Evolutionary conservation across 2,113 vertebrate genomes (phyloP), one percentile per base, ranked within the genome.

Genomic region (Actinemys pallida): DNA sequence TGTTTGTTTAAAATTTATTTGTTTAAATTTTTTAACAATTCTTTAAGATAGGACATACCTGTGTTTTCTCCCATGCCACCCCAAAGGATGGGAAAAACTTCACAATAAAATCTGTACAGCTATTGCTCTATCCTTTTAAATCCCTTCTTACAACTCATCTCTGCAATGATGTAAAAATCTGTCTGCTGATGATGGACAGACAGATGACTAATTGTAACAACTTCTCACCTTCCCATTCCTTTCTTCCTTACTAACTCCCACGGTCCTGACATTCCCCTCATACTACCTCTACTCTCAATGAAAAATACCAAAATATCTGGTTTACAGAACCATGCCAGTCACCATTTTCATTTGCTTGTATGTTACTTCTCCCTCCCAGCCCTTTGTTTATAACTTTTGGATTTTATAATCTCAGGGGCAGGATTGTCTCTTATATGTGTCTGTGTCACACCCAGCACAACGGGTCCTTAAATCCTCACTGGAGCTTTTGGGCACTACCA

Each of bases 31-130:
- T 85, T 85, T 31, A 62, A 45, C 82, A 62, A 22, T 49, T 45
- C 25, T 49, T 62, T 78, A 84, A 29, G 20, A 88, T 69, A 53
- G 35, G 13, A 84, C 27, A 89, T n/a, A 8, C 47, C 39, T 47
- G 2, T 54, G 20, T 20, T 54, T 54, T 8, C 19, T 35, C 4
- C 11, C 11, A 2, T 35, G 87, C 2, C 25, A 42, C 62, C 0
- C 19, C 1, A 11, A 50, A 29, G 25, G 75, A 2, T 19, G 17
- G 10, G 1, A 19, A 86, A 84, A 53, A 53, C 24, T 2, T 54
- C 53, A 62, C 12, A 24, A 3, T 8, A 57, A 2, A 3, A 72
- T 35, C 65, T 81, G 11, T 25, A 81, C 3, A 92, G 12, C 53
- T 29, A 83, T 25, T 53, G 35, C 47, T 90, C 84, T 25, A 29